A percentile compares a stretch with the other conserved stretches of the same genome.
Conservation (phyloP, 2,888 invertebrate species). For the Agrochola lota region DNA sequence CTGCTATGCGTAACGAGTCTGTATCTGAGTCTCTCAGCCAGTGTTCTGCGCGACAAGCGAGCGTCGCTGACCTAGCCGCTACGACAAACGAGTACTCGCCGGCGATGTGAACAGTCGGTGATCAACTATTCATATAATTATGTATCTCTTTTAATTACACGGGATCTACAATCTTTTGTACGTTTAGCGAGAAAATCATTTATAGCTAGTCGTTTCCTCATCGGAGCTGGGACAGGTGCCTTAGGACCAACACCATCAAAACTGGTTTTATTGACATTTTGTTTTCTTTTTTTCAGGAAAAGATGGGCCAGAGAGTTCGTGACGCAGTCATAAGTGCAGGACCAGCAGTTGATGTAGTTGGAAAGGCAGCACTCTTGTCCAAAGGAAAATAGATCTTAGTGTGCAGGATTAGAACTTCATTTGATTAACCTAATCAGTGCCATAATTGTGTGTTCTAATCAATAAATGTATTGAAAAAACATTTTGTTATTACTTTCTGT, state of each 20-base stretch:
- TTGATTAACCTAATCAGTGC: not conserved
- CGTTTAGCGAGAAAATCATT: not conserved
- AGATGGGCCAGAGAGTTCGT: slow-evolving; percentile 69
- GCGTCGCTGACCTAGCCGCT: too few relatives aligned
- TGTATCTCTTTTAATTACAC: not conserved
- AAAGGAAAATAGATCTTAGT: slow-evolving; percentile 32
- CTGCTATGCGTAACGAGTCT: too few relatives aligned
- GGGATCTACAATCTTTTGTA: not conserved
- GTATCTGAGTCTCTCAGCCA: not conserved
- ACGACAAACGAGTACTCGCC: too few relatives aligned
- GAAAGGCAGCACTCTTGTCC: slow-evolving; percentile 47
- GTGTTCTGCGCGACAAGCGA: not conserved
- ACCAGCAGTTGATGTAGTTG: slow-evolving; percentile 68
- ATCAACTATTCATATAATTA: too few relatives aligned
- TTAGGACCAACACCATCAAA: not conserved
- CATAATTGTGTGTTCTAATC: not conserved
- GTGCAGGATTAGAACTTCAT: not conserved
- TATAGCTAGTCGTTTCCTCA: too few relatives aligned
- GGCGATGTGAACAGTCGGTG: too few relatives aligned
- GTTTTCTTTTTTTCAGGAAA: slow-evolving; percentile 64
- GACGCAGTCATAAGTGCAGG: slow-evolving; percentile 71
- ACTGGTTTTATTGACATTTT: not conserved
- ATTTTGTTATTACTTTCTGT: not conserved
- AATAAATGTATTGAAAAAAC: slow-evolving; percentile 1
- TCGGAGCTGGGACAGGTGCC: not conserved